Evolutionary conservation across 2,113 vertebrate species (phyloP).

Genomic region (Megalops atlanticus): DNA sequence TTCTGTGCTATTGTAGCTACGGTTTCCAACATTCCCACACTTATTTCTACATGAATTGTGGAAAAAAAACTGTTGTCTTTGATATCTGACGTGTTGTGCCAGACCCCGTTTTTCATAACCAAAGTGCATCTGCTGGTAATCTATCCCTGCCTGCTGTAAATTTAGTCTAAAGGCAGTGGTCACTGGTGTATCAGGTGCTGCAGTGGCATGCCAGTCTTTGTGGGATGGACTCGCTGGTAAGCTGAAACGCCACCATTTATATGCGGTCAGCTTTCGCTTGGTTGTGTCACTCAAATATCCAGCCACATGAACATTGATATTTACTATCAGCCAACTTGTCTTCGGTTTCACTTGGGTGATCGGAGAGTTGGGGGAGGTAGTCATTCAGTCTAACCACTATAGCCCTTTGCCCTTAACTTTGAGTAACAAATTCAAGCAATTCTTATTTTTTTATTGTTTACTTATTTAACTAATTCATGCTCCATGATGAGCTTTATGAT

Average conservation of each 20-base stretch:
- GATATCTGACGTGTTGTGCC: background rate
- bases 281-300: background rate
- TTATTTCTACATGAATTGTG: background rate
- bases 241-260: background rate
- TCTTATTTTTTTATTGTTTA: background rate
- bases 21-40: background rate
- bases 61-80: background rate
- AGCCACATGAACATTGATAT: background rate
- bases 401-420: background rate
- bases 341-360: background rate
- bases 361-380: background rate
- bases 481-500: too few species aligned
- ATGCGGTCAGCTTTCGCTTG: background rate
- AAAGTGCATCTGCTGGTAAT: background rate
- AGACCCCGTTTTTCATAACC: constrained; percentile 3
- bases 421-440: background rate
- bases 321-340: background rate
- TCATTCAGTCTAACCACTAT: background rate
- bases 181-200: background rate
- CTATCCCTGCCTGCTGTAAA: background rate
- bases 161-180: background rate
- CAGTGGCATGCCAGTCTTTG: background rate
- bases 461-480: background rate
- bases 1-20: background rate
- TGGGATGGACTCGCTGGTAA: background rate